Evolutionary conservation across 2,113 vertebrate genomes (phyloP), one percentile per base, ranked within the genome.

Genomic region (Porphyrio hochstetteri): DNA sequence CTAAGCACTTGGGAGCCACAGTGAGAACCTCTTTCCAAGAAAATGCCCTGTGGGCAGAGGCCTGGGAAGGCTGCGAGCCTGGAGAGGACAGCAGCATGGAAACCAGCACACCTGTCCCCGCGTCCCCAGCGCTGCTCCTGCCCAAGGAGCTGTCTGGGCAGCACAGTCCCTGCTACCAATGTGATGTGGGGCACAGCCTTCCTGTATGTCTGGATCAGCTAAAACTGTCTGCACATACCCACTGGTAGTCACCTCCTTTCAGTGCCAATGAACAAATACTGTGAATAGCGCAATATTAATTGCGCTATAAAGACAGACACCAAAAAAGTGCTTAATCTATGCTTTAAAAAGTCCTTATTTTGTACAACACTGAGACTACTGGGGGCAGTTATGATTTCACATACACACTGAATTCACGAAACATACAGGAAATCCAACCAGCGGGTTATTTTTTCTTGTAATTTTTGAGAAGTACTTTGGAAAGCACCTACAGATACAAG

Each of bases 171-270:
- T 5, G 44, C 64, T n/a, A 50, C 27, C 14, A 36, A 5, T 0
- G 0, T 0, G 44, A 6, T 0, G 0, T 0, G 1, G 40, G 53
- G 44, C n/a, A 5, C 50, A 72, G 33, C 55, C 15, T 0, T 9
- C 14, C 33, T 25, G 61, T 10, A 27, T 55, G 11, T 31, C 0
- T 0, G 68, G 9, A 59, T 53, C 40, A 77, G 40, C n/a, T 80
- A 80, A 36, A 67, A 50, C 36, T 19, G 10, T 3, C 68, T 52
- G 19, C 38, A 59, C 2, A 1, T 16, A 27, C 69, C 16, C 28
- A n/a, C 60, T 5, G 3, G 31, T 20, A 78, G 65, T 71, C 11
- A 52, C 6, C 6, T 46, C 29, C 8, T 64, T 46, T 42, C 25
- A 27, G 21, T 64, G 60, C 9, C 38, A 71, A 4, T 5, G 13